A percentile compares a stretch with the other conserved stretches of the same genome.
Evolutionary conservation across 2,113 vertebrate genomes (phyloP).

Genomic region (Pipa parva): DNA sequence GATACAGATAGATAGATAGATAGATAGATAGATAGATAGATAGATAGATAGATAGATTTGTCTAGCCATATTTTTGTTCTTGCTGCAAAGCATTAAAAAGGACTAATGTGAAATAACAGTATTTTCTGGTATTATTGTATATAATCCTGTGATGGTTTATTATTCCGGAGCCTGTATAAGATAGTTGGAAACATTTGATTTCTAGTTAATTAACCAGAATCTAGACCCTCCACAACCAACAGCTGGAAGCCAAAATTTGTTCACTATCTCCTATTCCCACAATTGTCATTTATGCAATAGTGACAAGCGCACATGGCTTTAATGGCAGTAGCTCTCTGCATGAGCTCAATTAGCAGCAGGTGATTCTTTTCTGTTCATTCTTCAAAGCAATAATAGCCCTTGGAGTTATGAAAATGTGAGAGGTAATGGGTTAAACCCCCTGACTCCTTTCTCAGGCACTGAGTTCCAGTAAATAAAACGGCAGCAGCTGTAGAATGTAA

Average conservation of each 20-base stretch:
- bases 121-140: too few relatives aligned
- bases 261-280: constrained; percentile 14
- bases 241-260: constrained; percentile 16
- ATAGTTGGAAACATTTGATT: neutral
- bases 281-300: constrained; percentile 21
- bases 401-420: neutral
- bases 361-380: constrained; percentile 21
- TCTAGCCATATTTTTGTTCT: too few relatives aligned
- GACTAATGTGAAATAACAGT: too few relatives aligned
- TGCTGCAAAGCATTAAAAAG: too few relatives aligned
- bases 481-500: constrained; percentile 40
- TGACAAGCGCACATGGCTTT: constrained; percentile 31
- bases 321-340: constrained; percentile 34
- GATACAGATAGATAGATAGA: too few relatives aligned
- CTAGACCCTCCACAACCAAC: constrained; percentile 6
- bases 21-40: too few relatives aligned
- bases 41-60: too few relatives aligned
- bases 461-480: constrained; percentile 24
- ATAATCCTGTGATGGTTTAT: too few relatives aligned
- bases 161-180: too few relatives aligned
- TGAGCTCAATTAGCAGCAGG: constrained; percentile 39
- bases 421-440: constrained; percentile 17
- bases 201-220: constrained; percentile 31
- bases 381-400: constrained; percentile 33
- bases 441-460: constrained; percentile 3